phyloP scores from a whole-genome alignment of 2,113 vertebrate genomes.

The Pithys albifrons region DNA sequence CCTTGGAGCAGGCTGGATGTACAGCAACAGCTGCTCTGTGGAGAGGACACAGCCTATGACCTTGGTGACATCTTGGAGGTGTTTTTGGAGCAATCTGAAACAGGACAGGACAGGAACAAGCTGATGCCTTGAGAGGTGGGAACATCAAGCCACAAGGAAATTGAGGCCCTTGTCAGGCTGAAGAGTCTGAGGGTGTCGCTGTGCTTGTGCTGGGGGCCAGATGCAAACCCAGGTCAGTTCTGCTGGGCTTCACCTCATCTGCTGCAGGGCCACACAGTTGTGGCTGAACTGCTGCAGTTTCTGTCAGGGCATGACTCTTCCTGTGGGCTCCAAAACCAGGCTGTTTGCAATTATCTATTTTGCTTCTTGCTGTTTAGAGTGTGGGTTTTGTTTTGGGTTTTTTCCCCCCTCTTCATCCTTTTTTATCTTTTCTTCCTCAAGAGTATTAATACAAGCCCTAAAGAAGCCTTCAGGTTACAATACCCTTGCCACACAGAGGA shows the following conservation, averaged over 20 bases:
- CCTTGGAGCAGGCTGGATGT: background rate
- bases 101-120: background rate
- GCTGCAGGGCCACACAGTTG: background rate
- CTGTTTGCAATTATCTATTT: background rate
- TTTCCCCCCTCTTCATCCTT: background rate
- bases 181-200: background rate
- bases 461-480: background rate
- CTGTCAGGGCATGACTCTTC: background rate
- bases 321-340: background rate
- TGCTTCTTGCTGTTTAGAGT: background rate
- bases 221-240: background rate
- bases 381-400: background rate
- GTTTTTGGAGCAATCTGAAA: background rate
- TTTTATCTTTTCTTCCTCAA: background rate
- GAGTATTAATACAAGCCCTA: background rate
- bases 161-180: background rate
- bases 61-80: background rate
- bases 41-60: rapidly evolving
- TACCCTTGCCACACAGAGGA: background rate
- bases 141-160: background rate
- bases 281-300: background rate
- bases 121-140: background rate
- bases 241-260: background rate
- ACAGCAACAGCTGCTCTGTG: background rate
- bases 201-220: background rate